Base-by-base conservation (phyloP, 1,140 invertebrate genomes). In the Mylabris phalerata region DNA sequence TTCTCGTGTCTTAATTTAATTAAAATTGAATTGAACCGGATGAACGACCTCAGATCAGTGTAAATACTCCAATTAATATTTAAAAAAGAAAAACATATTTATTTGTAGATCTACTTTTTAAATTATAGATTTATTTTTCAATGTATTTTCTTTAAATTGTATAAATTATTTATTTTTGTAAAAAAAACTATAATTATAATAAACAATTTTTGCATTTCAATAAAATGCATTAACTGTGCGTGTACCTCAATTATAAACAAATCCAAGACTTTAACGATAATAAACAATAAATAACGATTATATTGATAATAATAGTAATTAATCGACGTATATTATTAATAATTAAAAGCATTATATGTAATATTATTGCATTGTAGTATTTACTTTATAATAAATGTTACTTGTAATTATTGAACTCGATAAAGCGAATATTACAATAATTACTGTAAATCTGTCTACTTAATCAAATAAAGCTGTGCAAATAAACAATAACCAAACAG, bases 381-480 rank as follows among this genome's bases (percentile, higher is more conserved):
- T 47, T 55, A 48, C 43, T 38, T 10, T 48, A 49, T 32, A 32
- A 32, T 32, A 32, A 57, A 24, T 52, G 50, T 43, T 52, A 52
- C 7, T 7, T 32, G 32, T 49, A 57, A 57, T 25, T 57, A 46
- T 57, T 48, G 32, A 7, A 32, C 7, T 32, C 7, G 4, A 32
- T 32, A 19, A 19, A 19, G 19, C 19, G 19, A 19, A 19, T 19
- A 19, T 19, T 19, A 19, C 32, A 32, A 5, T 5, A 32, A 32
- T 32, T 32, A 32, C 32, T 32, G 32, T 32, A 32, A 32, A 32
- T 32, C 32, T 32, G 32, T 32, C 32, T 55, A 57, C 48, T 49
- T 57, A 49, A 57, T 42, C 38, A 49, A 57, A 49, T 57, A 57
- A 57, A 57, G 55, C 55, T 57, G 55, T 57, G 55, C 46, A 57